These are phyloP conservation scores for Drosophila melanica DNA, from an alignment of 1,140 invertebrate genomes.

Conservation along the genomic window DNA sequence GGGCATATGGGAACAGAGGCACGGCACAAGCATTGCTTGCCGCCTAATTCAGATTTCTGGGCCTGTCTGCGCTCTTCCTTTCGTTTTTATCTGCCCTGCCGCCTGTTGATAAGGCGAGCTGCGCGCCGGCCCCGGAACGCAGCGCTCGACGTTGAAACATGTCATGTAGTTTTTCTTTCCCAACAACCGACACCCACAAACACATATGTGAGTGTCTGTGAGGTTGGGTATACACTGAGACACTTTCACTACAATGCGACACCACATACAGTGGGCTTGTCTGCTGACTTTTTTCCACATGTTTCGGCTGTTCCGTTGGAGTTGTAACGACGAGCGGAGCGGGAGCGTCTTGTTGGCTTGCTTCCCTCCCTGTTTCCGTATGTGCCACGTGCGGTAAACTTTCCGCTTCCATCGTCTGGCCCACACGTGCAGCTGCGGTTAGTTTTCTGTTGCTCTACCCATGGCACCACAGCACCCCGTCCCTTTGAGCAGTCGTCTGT, in stretches of 20 bases:
- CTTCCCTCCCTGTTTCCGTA: conserved; percentile 44
- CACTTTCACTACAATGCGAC: conserved; percentile 55
- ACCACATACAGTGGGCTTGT: conserved; percentile 31
- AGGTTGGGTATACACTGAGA: neutral
- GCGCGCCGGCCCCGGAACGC: conserved; percentile 3
- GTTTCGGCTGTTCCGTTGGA: conserved; percentile 24
- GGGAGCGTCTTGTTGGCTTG: conserved; percentile 49
- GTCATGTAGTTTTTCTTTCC: conserved; percentile 61
- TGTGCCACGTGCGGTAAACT: conserved; percentile 58
- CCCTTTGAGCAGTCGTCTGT: conserved; percentile 25
- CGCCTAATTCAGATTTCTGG: conserved; percentile 50
- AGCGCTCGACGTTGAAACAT: conserved; percentile 56
- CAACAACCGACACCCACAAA: conserved; percentile 40
- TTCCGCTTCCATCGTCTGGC: conserved; percentile 34
- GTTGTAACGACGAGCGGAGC: conserved; percentile 23
- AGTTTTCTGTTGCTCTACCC: conserved; percentile 47
- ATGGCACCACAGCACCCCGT: conserved; percentile 12
- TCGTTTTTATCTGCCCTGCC: conserved; percentile 46
- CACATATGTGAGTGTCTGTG: conserved; percentile 18
- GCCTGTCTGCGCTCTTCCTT: conserved; percentile 37
- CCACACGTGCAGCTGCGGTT: conserved; percentile 62
- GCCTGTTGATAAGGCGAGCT: conserved; percentile 56
- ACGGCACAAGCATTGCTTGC: conserved; percentile 10
- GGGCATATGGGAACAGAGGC: conserved; percentile 4
- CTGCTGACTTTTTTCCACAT: conserved; percentile 44